Evolutionary conservation across 1,140 invertebrate genomes (phyloP).

Genomic region (Neocloeon triangulifer): DNA sequence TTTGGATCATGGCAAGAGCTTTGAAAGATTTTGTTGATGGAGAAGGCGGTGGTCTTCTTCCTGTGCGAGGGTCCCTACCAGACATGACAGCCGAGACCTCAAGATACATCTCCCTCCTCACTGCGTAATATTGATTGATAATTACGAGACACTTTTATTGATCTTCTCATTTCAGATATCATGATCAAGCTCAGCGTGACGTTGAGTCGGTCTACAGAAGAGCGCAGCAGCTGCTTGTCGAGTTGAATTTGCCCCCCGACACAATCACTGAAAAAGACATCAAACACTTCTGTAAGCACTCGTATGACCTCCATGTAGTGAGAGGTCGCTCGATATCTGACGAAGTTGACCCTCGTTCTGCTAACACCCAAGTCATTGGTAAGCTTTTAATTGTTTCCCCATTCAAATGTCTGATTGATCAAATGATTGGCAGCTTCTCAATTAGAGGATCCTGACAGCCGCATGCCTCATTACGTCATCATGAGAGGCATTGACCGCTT

Average conservation of each 20-base stretch:
- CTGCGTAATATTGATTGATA: too few species aligned
- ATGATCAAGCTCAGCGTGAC: slow-evolving; percentile 61
- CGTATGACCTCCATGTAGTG: slow-evolving; percentile 51
- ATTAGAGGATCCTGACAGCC: slow-evolving; percentile 53
- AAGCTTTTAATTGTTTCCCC: too few species aligned
- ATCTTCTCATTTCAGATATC: slow-evolving; percentile 34
- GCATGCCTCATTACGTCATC: slow-evolving; percentile 79
- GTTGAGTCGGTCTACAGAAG: slow-evolving; percentile 55
- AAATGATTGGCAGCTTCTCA: slow-evolving; percentile 28
- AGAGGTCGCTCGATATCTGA: slow-evolving; percentile 41
- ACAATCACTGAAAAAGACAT: slow-evolving; percentile 54
- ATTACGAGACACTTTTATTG: too few species aligned
- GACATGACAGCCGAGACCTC: slow-evolving; percentile 95
- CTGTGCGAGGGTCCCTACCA: slow-evolving; percentile 75
- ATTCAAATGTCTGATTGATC: too few species aligned
- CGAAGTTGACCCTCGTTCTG: slow-evolving; percentile 27
- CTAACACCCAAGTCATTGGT: slow-evolving; percentile 30
- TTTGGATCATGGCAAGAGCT: slow-evolving; percentile 87
- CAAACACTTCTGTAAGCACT: slow-evolving; percentile 66
- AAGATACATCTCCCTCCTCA: slow-evolving; percentile 76
- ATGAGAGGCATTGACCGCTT: slow-evolving; percentile 80
- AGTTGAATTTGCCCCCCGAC: slow-evolving; percentile 46
- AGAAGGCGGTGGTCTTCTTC: slow-evolving; percentile 62
- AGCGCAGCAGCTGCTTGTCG: slow-evolving; percentile 53
- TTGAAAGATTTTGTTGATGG: slow-evolving; percentile 72